Base-by-base conservation (phyloP, 2,797 vertebrate genomes). In the Scarus forsteni region DNA sequence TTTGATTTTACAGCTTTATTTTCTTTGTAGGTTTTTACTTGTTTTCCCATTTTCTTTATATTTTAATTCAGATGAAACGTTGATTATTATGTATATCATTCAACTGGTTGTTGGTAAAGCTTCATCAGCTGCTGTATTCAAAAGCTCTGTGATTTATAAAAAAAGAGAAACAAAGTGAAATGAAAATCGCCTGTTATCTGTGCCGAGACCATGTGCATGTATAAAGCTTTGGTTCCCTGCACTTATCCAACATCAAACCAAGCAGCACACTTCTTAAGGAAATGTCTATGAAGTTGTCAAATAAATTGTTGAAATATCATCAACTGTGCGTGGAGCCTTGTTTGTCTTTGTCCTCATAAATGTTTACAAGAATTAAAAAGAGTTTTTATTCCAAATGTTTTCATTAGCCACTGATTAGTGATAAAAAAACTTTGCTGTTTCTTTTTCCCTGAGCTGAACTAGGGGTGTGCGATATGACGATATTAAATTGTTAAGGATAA, bases 141-240 rank as follows among this genome's bases (percentile, higher is more conserved):
- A 94, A 94, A 94, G 94, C 96, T 93, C 95, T 96, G 95, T 94
- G 83, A 83, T 83, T 90, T 88, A 87, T 62, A 76, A 69, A 63
- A 83, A 83, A n/a, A n/a, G n/a, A 52, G 56, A 75, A 62, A 27
- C 27, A 71, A 65, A 77, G 73, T 85, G 57, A 93, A 93, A 92
- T 94, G 93, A 95, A 83, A 80, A 89, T 94, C 93, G 92, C 94
- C 94, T 95, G 94, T 96, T 27, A 91, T 96, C 93, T 95, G 92
- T 96, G 93, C 87, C 73, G 84, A 92, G 92, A 92, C 92, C 95
- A 95, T 95, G 93, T 89, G 97, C 96, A 96, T 96, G 96, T 96
- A 91, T 92, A 95, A 85, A 85, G 84, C 93, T 94, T 95, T 94
- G 94, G 94, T 95, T 92, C 85, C 92, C 85, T 54, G 94, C 96